Evolutionary conservation across 2,797 vertebrate species (phyloP), one percentile per base, ranked within the genome.

Genomic region (Melanotaenia parkinsoni): DNA sequence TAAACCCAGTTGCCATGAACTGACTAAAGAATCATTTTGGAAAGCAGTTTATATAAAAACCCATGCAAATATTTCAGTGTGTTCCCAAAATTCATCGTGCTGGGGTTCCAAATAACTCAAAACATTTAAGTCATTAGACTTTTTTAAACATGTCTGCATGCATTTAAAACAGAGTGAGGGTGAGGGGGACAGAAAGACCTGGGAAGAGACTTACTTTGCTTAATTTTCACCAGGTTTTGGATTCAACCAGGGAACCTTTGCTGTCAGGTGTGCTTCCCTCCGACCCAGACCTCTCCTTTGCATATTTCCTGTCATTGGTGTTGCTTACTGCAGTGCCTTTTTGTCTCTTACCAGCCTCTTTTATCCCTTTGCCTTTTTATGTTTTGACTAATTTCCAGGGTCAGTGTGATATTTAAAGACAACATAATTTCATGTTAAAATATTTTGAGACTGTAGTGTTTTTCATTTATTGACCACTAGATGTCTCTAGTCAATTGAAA

Each of bases 191-290:
- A 70, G 35, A 1, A 7, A 50, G 5, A 62, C 38, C 33, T 2
- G 45, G 30, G 18, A 47, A 53, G 58, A 58, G 32, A 72, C 79
- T 92, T 72, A 92, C 83, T 78, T 87, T 71, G 88, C 88, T 94
- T 89, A 90, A 87, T 95, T 91, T 94, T 92, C 86, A 93, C 90
- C 93, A 96, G 95, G 95, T 96, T 37, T 95, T 90, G 95, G 96
- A 97, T 84, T 94, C 93, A 63, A 89, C 93, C 91, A 95, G 93
- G 94, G 94, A 95, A 88, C 95, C 95, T 91, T 95, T 97, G 89
- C 90, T 96, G 75, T 84, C 94, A 96, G 96, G 96, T 96, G 92
- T 95, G 94, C 88, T 88, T 80, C 76, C 63, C 58, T 64, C 64
- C 50, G 45, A 67, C 38, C 67, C 56, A 81, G 66, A 80, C 57